Evolutionary conservation across 2,797 vertebrate genomes (phyloP).

Genomic region (Leuciscus waleckii): DNA sequence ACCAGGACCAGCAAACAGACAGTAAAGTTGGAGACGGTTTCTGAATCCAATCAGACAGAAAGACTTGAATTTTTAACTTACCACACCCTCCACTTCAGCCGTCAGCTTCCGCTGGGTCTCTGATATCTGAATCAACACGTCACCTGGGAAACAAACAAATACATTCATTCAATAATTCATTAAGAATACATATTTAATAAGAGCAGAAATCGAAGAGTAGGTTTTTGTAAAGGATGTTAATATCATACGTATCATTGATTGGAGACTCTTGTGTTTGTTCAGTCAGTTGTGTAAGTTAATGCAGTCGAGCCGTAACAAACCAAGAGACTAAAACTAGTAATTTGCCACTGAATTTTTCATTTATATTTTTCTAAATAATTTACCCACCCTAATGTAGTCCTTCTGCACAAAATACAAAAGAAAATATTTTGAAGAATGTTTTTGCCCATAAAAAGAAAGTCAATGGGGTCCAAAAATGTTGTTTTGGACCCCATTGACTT

Average conservation of each 20-base stretch:
- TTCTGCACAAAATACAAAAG: background rate
- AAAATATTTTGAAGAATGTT: background rate
- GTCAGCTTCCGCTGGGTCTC: conserved; percentile 89
- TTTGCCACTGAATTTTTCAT: background rate
- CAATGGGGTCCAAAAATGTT: background rate
- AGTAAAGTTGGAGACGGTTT: background rate
- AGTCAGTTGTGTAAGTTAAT: background rate
- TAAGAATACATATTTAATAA: conserved; percentile 35
- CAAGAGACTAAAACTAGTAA: background rate
- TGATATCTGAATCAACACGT: conserved; percentile 93
- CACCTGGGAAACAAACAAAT: conserved; percentile 77
- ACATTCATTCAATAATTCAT: conserved; percentile 29
- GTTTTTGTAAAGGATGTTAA: conserved; percentile 5
- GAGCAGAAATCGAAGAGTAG: background rate
- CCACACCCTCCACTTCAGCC: conserved; percentile 92
- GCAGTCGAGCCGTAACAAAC: background rate
- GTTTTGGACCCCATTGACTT: background rate
- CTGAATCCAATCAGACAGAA: background rate
- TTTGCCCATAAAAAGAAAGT: background rate
- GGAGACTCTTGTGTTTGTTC: background rate
- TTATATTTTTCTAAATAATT: background rate
- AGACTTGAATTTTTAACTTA: conserved; percentile 74
- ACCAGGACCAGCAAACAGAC: background rate
- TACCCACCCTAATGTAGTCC: background rate
- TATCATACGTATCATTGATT: background rate